phyloP scores from a whole-genome alignment of 2,797 vertebrate genomes.

The Gallinago nigripennis region DNA sequence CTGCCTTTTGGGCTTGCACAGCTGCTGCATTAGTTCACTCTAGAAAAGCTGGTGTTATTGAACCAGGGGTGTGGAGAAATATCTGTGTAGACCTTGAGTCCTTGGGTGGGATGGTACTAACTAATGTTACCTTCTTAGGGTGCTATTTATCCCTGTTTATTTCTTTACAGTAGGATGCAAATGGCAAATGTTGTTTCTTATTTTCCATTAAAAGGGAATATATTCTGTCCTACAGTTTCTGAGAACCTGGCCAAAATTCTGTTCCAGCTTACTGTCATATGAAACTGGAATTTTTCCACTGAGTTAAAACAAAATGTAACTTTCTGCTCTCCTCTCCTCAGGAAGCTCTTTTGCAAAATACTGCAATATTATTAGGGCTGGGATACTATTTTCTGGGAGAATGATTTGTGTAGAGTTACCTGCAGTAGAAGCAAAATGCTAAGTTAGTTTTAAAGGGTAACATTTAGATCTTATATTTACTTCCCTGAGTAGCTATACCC shows the following conservation, averaged over 20 bases:
- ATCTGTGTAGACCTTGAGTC: background rate
- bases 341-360: background rate
- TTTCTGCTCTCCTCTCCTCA: background rate
- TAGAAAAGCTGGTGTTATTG: background rate
- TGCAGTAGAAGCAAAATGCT: background rate
- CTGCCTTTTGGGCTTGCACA: background rate
- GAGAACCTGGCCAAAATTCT: background rate
- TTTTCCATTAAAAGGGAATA: background rate
- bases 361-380: background rate
- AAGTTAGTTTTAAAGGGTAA: background rate
- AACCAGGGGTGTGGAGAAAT: background rate
- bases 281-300: background rate
- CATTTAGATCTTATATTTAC: background rate
- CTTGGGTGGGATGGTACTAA: background rate
- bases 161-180: background rate
- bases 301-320: background rate
- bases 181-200: background rate
- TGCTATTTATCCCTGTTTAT: background rate
- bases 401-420: background rate
- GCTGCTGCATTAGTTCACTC: background rate
- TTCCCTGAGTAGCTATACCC: background rate
- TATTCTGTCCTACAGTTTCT: background rate
- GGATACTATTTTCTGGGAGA: background rate
- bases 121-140: background rate
- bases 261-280: background rate